Base-by-base conservation (phyloP, 1,140 invertebrate species). In the Drosophila setifemur region DNA sequence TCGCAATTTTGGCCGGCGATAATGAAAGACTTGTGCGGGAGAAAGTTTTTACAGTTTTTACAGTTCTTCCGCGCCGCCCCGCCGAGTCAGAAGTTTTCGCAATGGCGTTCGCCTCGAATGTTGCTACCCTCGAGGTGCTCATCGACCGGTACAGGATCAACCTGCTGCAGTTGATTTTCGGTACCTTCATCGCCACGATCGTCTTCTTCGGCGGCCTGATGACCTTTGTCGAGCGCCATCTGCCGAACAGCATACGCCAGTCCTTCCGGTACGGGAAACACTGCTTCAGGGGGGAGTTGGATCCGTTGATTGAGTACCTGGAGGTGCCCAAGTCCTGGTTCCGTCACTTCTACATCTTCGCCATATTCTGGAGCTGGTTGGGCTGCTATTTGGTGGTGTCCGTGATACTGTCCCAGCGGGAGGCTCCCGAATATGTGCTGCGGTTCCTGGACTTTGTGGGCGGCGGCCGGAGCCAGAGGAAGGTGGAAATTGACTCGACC, bases 291-390 rank as follows among this genome's bases (percentile, higher is more conserved):
- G 91, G 91, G 0, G 73, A 91, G 44, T 89, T 90, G 8, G 91
- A 93, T 26, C 87, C 90, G 14, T 73, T 93, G 29, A 67, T 94
- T 7, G 89, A 90, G 33, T 77, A 90, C 47, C 68, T 93, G 23
- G 94, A 96, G 91, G 91, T 96, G 39, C 94, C 95, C 0, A 96
- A 96, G 90, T 92, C 93, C 50, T 95, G 93, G 91, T 96, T 95
- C 73, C 92, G 90, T 75, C 95, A 96, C 90, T 96, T 96, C 79
- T 96, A 96, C 78, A 50, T 93, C 3, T 93, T 95, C 75, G 92
- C 94, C 11, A 90, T 92, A n/a, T 60, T 93, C 14, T 90, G 93
- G 55, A 92, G 92, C 40, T 82, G 91, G 21, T 37, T 90, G 23
- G 85, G 91, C 18, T 87, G 95, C 3, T 45, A 90, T 9, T 73